A percentile compares a stretch with the other conserved stretches of the same genome.
phyloP scores from a whole-genome alignment of 2,797 vertebrate species.

The Poecilia gillii region DNA sequence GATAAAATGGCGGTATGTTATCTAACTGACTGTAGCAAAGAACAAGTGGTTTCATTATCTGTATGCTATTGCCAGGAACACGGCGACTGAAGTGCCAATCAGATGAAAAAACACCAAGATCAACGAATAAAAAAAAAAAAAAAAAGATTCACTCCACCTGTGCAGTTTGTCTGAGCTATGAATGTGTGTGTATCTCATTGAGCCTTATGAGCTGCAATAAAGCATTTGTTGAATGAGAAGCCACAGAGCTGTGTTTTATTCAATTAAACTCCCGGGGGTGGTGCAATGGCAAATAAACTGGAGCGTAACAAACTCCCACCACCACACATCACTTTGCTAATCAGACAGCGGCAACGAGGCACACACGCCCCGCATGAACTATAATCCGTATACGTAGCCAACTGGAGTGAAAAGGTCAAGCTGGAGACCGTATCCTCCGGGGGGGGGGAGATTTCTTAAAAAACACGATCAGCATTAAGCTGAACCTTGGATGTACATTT shows the following conservation, averaged over 20 bases:
- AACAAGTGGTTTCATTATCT: neutral
- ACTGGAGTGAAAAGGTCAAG: slow-evolving; percentile 16
- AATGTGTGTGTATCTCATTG: slow-evolving; percentile 19
- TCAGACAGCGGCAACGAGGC: slow-evolving; percentile 62
- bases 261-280: slow-evolving; percentile 67
- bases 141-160: neutral
- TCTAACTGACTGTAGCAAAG: neutral
- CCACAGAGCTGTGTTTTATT: slow-evolving; percentile 60
- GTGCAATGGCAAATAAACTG: slow-evolving; percentile 65
- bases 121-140: neutral
- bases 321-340: slow-evolving; percentile 71
- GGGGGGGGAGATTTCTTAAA: neutral
- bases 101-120: neutral
- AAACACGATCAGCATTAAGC: slow-evolving; percentile 1
- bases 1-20: neutral
- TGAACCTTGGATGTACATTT: slow-evolving; percentile 3
- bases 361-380: slow-evolving; percentile 31
- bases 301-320: slow-evolving; percentile 70
- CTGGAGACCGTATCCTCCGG: neutral
- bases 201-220: slow-evolving; percentile 45
- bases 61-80: neutral
- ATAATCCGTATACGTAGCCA: slow-evolving; percentile 6
- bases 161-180: slow-evolving; percentile 17
- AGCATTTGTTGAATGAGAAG: slow-evolving; percentile 54
- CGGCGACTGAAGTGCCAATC: slow-evolving; percentile 12